Percentiles rank a stretch among this genome's conserved stretches.
phyloP scores from a whole-genome alignment of 2,113 vertebrate genomes.

The Rhynchomys soricoides region DNA sequence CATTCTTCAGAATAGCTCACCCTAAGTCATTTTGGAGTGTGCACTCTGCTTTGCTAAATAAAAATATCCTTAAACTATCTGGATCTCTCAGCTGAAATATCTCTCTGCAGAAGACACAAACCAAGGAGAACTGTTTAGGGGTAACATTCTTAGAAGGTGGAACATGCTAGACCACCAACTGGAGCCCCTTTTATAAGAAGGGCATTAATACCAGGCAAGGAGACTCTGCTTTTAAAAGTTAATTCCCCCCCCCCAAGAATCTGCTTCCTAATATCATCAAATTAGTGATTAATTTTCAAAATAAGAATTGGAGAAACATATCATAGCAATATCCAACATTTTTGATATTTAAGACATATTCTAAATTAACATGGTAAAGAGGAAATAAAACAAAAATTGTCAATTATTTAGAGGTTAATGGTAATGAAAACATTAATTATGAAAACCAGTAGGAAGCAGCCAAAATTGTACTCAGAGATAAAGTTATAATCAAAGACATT shows the following conservation, averaged over 20 bases:
- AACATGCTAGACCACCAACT: not conserved
- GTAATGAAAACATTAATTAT: slow-evolving; percentile 38
- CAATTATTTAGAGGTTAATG: slow-evolving; percentile 34
- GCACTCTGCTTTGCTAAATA: not conserved
- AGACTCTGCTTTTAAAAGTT: not conserved
- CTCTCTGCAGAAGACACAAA: not conserved
- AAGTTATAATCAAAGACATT: slow-evolving; percentile 25
- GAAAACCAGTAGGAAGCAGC: not conserved
- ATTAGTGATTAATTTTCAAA: not conserved
- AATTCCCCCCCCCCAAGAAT: not conserved
- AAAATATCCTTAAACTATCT: not conserved
- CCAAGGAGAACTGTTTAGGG: not conserved
- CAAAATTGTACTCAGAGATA: slow-evolving; percentile 33
- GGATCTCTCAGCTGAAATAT: not conserved
- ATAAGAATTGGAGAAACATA: not conserved
- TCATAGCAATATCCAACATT: not conserved
- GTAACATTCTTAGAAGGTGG: not conserved
- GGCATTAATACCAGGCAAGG: not conserved
- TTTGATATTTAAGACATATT: slow-evolving; percentile 37
- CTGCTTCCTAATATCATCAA: not conserved
- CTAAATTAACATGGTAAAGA: not conserved
- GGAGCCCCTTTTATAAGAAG: not conserved
- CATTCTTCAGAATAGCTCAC: not conserved
- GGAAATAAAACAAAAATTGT: slow-evolving; percentile 36
- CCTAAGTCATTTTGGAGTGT: too few species aligned